Evolutionary conservation across 2,888 invertebrate genomes (phyloP).

Genomic region (Brenthis daphne): DNA sequence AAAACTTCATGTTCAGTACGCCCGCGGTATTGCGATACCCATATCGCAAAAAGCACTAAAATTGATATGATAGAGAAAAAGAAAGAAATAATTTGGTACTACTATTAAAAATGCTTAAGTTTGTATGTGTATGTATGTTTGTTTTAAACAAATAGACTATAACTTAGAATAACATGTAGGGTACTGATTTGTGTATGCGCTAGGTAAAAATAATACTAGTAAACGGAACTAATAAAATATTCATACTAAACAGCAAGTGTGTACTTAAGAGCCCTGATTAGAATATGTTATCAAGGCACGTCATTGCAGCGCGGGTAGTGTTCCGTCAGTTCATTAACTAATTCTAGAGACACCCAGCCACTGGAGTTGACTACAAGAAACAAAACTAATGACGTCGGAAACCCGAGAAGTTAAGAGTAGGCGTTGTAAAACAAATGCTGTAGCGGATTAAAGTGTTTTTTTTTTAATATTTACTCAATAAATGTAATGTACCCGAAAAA

Average conservation of each 20-base stretch:
- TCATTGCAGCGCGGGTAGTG: slow-evolving; percentile 47
- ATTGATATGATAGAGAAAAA: no score
- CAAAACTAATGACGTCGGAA: slow-evolving; percentile 77
- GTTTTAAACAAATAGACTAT: no score
- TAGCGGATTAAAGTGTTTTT: slow-evolving; percentile 26
- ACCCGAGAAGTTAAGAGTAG: slow-evolving; percentile 62
- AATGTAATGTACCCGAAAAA: no score
- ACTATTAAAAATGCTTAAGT: no score
- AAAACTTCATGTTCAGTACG: no score
- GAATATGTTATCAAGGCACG: slow-evolving; percentile 30
- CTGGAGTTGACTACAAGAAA: slow-evolving; percentile 70
- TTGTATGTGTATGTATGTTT: no score
- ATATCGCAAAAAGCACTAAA: no score
- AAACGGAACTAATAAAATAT: background rate
- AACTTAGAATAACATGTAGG: no score
- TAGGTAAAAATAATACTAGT: no score
- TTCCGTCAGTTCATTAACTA: slow-evolving; percentile 73
- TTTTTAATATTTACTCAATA: background rate
- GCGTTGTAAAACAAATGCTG: slow-evolving; percentile 40
- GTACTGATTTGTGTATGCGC: no score
- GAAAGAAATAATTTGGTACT: no score
- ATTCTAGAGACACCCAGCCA: slow-evolving; percentile 70
- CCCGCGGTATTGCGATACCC: no score
- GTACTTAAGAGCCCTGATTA: slow-evolving; percentile 18
- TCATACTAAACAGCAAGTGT: background rate